These are phyloP conservation scores for Panagrolaimus sp. DNA, from an alignment of 1,140 invertebrate genomes.

Conservation along the genomic window DNA sequence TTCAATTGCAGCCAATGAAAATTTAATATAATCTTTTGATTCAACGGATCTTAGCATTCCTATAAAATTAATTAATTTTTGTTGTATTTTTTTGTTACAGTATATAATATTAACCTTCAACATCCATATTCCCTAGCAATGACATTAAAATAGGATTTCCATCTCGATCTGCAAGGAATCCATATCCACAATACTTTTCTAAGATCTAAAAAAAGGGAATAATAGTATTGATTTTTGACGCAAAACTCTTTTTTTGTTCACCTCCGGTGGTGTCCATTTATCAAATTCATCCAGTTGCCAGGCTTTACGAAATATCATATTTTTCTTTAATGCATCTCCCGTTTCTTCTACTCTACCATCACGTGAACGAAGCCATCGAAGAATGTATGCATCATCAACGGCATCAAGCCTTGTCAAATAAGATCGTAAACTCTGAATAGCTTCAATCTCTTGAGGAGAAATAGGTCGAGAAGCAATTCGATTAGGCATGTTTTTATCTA, in stretches of 20 bases:
- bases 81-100: too few relatives aligned
- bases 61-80: constrained; percentile 22
- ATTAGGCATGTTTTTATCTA: neutral
- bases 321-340: constrained; percentile 54
- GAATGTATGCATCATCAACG: constrained; percentile 46
- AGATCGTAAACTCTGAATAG: constrained; percentile 15
- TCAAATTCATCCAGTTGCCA: constrained; percentile 53
- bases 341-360: constrained; percentile 55
- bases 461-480: neutral
- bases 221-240: neutral
- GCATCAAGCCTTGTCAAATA: constrained; percentile 10
- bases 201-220: constrained; percentile 44
- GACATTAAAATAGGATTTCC: constrained; percentile 58
- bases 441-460: neutral
- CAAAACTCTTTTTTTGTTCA: constrained; percentile 20
- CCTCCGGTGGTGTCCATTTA: constrained; percentile 55
- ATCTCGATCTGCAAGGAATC: constrained; percentile 52
- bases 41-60: constrained; percentile 52
- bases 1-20: constrained; percentile 56
- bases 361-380: constrained; percentile 56
- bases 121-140: constrained; percentile 56
- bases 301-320: constrained; percentile 51
- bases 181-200: constrained; percentile 58
- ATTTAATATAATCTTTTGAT: constrained; percentile 57
- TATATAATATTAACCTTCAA: constrained; percentile 38